These are phyloP conservation scores for Rousettus leschenaultii DNA, from an alignment of 2,113 vertebrate genomes.

Conservation along the genomic window DNA sequence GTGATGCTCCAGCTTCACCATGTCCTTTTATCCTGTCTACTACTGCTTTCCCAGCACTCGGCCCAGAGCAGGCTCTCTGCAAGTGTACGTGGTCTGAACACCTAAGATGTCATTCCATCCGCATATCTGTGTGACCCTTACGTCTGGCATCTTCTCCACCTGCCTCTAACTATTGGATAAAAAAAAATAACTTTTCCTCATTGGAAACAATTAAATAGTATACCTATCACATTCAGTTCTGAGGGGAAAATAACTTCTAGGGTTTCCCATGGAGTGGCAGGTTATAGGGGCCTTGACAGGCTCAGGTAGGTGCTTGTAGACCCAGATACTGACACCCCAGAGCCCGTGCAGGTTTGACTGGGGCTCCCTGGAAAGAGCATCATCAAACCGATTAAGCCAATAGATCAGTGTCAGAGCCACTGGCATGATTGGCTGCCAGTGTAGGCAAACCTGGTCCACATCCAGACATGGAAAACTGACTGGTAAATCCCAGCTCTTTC, in stretches of 20 bases:
- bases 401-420: not conserved
- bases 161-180: too few relatives aligned
- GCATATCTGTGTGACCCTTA: too few relatives aligned
- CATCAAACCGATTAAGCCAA: not conserved
- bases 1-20: not conserved
- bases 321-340: not conserved
- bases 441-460: not conserved
- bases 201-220: too few relatives aligned
- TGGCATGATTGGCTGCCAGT: not conserved
- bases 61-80: not conserved
- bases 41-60: not conserved
- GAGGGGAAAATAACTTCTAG: too few relatives aligned
- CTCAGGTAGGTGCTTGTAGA: not conserved
- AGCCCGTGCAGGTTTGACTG: not conserved
- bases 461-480: not conserved
- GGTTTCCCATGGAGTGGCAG: too few relatives aligned
- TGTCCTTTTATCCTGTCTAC: not conserved
- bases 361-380: not conserved
- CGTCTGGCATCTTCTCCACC: too few relatives aligned
- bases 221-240: too few relatives aligned
- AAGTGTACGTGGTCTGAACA: too few relatives aligned
- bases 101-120: too few relatives aligned
- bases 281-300: too few relatives aligned
- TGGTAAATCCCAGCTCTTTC: not conserved
- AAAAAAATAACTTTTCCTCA: too few relatives aligned